Percentiles rank a stretch among this genome's conserved stretches.
Conservation (phyloP, 2,797 vertebrate genomes). For the Cuniculus paca region DNA sequence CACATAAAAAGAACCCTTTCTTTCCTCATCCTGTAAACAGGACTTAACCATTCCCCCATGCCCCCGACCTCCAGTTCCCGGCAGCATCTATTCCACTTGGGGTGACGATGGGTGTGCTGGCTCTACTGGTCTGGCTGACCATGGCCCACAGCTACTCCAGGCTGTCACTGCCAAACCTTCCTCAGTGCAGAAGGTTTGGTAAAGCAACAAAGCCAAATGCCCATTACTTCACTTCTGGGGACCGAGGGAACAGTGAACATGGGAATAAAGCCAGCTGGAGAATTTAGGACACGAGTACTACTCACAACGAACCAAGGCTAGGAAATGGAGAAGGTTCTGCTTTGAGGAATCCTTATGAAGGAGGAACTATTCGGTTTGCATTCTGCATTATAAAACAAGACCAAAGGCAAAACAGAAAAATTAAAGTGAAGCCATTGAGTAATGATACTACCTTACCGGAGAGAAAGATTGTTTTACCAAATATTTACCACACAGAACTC, state of each 20-base stretch:
- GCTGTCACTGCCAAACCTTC: not conserved
- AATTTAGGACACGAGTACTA: not conserved
- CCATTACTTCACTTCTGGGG: not conserved
- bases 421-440: slow-evolving; percentile 49
- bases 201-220: not conserved
- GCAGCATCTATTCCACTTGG: not conserved
- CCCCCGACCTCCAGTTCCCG: not conserved
- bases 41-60: not conserved
- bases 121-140: not conserved
- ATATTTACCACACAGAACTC: slow-evolving; percentile 8
- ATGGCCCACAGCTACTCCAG: not conserved
- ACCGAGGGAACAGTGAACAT: fast-evolving
- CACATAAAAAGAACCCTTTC: not conserved
- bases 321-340: not conserved
- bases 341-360: not conserved
- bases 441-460: slow-evolving; percentile 22
- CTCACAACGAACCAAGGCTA: not conserved
- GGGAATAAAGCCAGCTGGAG: not conserved
- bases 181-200: not conserved
- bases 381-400: not conserved
- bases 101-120: not conserved
- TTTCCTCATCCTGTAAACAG: not conserved
- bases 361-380: not conserved
- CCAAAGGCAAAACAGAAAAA: not conserved
- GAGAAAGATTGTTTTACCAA: slow-evolving; percentile 29